Conservation (phyloP, 2,797 vertebrate species). For the Cacajao melanocephalus region DNA sequence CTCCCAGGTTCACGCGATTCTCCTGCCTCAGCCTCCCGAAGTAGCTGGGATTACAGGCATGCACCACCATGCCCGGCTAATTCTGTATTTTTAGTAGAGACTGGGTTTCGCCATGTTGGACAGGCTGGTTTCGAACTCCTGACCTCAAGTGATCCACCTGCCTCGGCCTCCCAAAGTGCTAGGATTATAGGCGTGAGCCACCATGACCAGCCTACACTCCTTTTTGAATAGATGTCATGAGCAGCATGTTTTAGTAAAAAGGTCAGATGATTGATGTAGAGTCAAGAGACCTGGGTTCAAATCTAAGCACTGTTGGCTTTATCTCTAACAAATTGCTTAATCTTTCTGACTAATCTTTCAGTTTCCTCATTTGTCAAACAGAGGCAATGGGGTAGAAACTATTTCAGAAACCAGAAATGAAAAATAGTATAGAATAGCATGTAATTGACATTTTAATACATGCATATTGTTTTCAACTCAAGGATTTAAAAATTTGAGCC, state of each 20-base stretch:
- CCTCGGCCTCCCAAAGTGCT: too few species aligned
- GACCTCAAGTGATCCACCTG: too few species aligned
- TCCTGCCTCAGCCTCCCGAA: too few species aligned
- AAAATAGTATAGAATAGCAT: background rate
- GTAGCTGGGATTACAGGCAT: too few species aligned
- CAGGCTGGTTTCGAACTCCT: too few species aligned
- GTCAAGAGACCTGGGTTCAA: background rate
- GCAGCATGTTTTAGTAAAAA: background rate
- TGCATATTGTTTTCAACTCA: background rate
- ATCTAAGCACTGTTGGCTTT: background rate
- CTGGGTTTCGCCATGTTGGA: too few species aligned
- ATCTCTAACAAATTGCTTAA: background rate
- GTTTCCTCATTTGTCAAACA: conserved; percentile 13
- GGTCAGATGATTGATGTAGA: background rate
- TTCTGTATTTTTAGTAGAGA: too few species aligned
- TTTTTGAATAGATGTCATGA: background rate
- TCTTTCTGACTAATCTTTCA: background rate
- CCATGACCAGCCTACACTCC: too few species aligned
- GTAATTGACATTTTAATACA: background rate
- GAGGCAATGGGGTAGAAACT: background rate
- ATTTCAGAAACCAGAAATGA: background rate
- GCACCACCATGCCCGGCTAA: too few species aligned
- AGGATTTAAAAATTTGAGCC: background rate
- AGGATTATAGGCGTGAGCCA: too few species aligned
- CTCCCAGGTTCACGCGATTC: too few species aligned